Evolutionary conservation across 1,140 invertebrate genomes (phyloP), one percentile per base, ranked within the genome.

Genomic region (Penaeus chinensis): DNA sequence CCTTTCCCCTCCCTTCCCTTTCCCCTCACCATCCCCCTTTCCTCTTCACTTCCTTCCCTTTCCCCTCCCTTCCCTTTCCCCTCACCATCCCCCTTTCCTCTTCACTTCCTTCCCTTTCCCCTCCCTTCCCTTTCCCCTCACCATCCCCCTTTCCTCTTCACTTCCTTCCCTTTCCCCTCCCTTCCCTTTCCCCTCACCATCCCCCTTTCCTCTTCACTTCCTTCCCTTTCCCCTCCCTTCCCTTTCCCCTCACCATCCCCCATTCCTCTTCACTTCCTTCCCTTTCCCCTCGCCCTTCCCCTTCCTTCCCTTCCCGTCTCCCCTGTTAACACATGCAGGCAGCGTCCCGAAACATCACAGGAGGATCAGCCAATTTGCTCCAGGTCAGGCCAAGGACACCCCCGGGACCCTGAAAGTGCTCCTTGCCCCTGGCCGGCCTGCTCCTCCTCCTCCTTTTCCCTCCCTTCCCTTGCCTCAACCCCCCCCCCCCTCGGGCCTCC

Each of bases 281-380:
- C 24, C 78, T 61, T 0, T 47, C 78, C 8, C 54, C 27, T 37
- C 60, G 0, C 42, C 3, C 54, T 7, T 22, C 54, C 80, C n/a
- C 27, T n/a, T 19, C 37, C 10, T 69, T 19, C 82, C 66, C 22
- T 24, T 24, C 65, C 65, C n/a, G 69, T 24, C 78, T 54, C 22
- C 22, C 60, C n/a, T 63, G 37, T 37, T 84, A 74, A 84, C 82
- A 74, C 69, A 74, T 76, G 69, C 82, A 84, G 63, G 47, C 62
- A 66, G 69, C 82, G 82, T 84, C 69, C 62, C 42, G 63, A 60
- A 65, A 71, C 82, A 74, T 84, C 82, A 54, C 82, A 27, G 47
- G 69, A 74, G 82, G 82, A 71, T 62, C 69, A 76, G 82, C 66
- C 82, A 84, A 84, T 84, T 84, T 84, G 82, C 69, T 76, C 32